Conservation (phyloP, 2,888 invertebrate species). For the Hirtodrosophila confusa region DNA sequence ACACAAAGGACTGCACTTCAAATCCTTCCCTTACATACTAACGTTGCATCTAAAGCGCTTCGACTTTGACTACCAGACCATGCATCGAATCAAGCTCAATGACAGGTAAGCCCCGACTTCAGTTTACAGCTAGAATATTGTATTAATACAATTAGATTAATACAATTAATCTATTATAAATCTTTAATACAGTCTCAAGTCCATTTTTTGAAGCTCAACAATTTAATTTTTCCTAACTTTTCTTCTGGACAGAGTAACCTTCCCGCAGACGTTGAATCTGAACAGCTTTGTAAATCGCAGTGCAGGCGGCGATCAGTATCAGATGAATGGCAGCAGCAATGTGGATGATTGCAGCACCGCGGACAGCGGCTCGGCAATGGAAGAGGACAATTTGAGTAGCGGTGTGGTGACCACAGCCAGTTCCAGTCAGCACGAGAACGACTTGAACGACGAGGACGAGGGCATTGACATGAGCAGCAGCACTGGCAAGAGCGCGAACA, state of each 20-base stretch:
- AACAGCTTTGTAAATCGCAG: slow-evolving; percentile 88
- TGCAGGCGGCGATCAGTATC: slow-evolving; percentile 59
- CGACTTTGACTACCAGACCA: slow-evolving; percentile 93
- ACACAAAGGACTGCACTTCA: slow-evolving; percentile 94
- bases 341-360: slow-evolving; percentile 88
- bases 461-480: slow-evolving; percentile 87
- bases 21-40: slow-evolving; percentile 93
- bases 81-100: slow-evolving; percentile 94
- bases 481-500: slow-evolving; percentile 74
- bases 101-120: slow-evolving; percentile 87
- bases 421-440: slow-evolving; percentile 83
- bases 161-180: too few species aligned
- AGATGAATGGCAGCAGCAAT: slow-evolving; percentile 82
- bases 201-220: background rate
- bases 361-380: slow-evolving; percentile 88
- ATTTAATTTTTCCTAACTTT: background rate
- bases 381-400: slow-evolving; percentile 87
- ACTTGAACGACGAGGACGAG: slow-evolving; percentile 87
- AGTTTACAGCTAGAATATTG: too few species aligned
- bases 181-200: too few species aligned
- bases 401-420: slow-evolving; percentile 84
- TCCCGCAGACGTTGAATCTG: slow-evolving; percentile 91
- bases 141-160: too few species aligned
- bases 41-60: slow-evolving; percentile 95
- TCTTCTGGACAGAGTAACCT: slow-evolving; percentile 87